Percentiles rank a stretch among this genome's conserved stretches.
phyloP scores from a whole-genome alignment of 2,888 invertebrate species.

The Patella depressa region DNA sequence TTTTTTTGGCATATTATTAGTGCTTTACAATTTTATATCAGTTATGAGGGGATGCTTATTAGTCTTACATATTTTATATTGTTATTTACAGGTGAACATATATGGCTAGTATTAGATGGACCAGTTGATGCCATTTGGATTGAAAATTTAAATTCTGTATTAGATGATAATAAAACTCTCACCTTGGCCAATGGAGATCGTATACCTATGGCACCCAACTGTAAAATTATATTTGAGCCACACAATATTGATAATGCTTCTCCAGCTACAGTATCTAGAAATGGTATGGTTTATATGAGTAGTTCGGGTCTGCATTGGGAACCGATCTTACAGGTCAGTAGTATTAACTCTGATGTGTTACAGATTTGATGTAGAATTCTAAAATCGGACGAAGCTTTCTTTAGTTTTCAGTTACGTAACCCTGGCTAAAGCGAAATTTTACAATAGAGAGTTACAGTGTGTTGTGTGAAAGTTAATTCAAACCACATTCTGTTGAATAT shows the following conservation, averaged over 20 bases:
- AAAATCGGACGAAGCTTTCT: too few relatives aligned
- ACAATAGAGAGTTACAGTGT: too few relatives aligned
- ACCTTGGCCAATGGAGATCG: slow-evolving; percentile 95
- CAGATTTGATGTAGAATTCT: too few relatives aligned
- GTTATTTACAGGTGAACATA: slow-evolving; percentile 79
- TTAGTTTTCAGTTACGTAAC: too few relatives aligned
- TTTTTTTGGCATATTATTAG: too few relatives aligned
- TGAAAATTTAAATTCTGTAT: slow-evolving; percentile 72
- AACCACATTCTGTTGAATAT: too few relatives aligned
- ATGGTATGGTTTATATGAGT: slow-evolving; percentile 91
- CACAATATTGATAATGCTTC: slow-evolving; percentile 98
- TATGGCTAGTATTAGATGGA: slow-evolving; percentile 85
- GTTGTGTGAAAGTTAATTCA: too few relatives aligned
- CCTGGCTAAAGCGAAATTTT: too few relatives aligned
- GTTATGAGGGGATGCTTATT: too few relatives aligned
- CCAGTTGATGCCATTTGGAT: slow-evolving; percentile 73
- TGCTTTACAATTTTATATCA: too few relatives aligned
- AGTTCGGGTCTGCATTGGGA: slow-evolving; percentile 94
- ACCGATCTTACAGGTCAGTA: slow-evolving; percentile 84
- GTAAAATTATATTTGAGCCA: slow-evolving; percentile 96
- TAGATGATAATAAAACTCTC: slow-evolving; percentile 72
- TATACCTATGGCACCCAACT: slow-evolving; percentile 91
- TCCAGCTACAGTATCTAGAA: slow-evolving; percentile 94
- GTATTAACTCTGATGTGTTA: not conserved
- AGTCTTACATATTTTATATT: too few relatives aligned